Base-by-base conservation (phyloP, 1,140 invertebrate genomes). In the Brachystomella parvula region DNA sequence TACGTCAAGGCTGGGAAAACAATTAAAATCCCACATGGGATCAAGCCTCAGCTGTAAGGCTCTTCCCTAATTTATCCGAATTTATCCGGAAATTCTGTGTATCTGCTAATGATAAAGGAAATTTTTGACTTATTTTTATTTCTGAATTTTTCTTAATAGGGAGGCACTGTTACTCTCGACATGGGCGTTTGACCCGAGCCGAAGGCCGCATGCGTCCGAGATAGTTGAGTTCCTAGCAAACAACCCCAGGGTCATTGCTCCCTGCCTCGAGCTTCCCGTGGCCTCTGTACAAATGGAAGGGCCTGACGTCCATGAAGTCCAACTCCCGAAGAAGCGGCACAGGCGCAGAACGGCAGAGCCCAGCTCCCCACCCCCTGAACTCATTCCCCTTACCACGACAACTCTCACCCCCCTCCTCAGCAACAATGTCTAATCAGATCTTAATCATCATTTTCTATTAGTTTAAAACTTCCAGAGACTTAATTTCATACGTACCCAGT, bases 1-100 rank as follows among this genome's bases (percentile, higher is more conserved):
- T 82, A 85, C 75, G 88, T 94, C 0, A 90, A 88, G 76, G 79
- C 76, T 44, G 90, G 90, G 2, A 84, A 87, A 57, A 85, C 83
- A 2, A 77, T 92, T 0, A 78, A 78, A 1, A 83, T 92, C 66
- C 92, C 92, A 2, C 78, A 79, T 24, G 87, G 87, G 60, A 82
- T 89, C 1, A 88, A 88, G 71, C 83, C 85, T 0, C 84, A 88
- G 71, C 73, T 94, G 86, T 92, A 81, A 88, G 87, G n/a, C n/a
- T n/a, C n/a, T n/a, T 87, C 47, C n/a, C 29, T 24, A 19, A 71
- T 70, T 39, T 32, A 28, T 19, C 28, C 47, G 29, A n/a, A 17
- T n/a, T 47, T 44, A 44, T 39, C 28, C 2, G 24, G 12, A 26
- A 39, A 28, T 61, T 9, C 26, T 21, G n/a, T 69, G 17, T 33